Base-by-base conservation (phyloP, 2,888 invertebrate genomes). In the Drosophila falleni region DNA sequence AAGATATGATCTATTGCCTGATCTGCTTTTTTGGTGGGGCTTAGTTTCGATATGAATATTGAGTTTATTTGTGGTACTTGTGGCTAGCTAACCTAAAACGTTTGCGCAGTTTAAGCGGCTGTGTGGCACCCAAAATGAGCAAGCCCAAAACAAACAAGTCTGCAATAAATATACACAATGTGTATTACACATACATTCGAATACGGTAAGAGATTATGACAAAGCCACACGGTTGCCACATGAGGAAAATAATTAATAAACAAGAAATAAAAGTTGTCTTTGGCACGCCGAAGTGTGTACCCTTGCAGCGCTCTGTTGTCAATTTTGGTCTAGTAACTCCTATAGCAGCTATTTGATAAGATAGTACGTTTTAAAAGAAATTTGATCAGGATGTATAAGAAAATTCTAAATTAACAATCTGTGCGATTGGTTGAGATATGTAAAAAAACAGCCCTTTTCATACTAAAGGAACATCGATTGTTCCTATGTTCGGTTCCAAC, bases 111-210 rank as follows among this genome's bases (percentile, higher is more conserved):
- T 84, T 73, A 53, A 73, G 79, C 58, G 90, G 90, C 80, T 91
- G 90, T 69, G 90, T 91, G 80, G 91, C 91, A 74, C 90, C 89
- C 89, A 91, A 87, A 67, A 91, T 87, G 60, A 91, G 91, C 72
- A 90, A 80, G 80, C 91, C 88, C 87, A 91, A 87, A 74, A 91
- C 75, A 72, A 91, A 85, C 47, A 91, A 68, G 64, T 91, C 91
- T 91, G 90, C 55, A 91, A 90, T 37, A 65, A 15, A 68, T 37
- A 56, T 51, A 23, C n/a, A 46, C 31, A 9, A 31, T 31, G 31
- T 31, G 26, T 23, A 31, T 59, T 39, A 55, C 42, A 31, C 16
- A 47, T 19, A 39, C 15, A 58, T 15, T 47, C 11, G 44, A 23
- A 62, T 55, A 47, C 46, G 56, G 56, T 33, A 66, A 66, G 47